Conservation (phyloP, 1,140 invertebrate species). For the Drosophila lini region DNA sequence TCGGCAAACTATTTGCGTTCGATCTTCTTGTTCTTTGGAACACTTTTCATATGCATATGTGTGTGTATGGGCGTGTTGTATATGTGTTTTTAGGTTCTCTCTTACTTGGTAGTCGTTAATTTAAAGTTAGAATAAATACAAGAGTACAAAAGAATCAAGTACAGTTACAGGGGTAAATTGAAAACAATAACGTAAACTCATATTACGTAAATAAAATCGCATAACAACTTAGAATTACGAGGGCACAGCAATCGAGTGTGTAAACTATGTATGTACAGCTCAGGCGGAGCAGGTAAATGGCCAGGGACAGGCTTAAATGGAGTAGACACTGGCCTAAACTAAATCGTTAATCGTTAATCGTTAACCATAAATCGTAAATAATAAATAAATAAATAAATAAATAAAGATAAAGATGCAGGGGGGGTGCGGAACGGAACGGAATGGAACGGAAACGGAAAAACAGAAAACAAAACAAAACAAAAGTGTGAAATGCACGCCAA, state of each 20-base stretch:
- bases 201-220: constrained; percentile 62
- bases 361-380: constrained; percentile 10
- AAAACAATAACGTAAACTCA: constrained; percentile 22
- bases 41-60: constrained; percentile 38
- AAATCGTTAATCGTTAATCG: too few species aligned
- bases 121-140: constrained; percentile 43
- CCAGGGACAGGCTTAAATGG: constrained; percentile 62
- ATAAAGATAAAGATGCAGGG: constrained; percentile 29
- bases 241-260: constrained; percentile 70
- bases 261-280: constrained; percentile 77
- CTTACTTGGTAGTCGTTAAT: constrained; percentile 42
- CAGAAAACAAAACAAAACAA: constrained; percentile 40
- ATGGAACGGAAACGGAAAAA: constrained; percentile 32
- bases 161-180: constrained; percentile 19
- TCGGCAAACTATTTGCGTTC: constrained; percentile 19
- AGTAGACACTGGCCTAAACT: constrained; percentile 57
- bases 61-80: constrained; percentile 35
- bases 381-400: constrained; percentile 25
- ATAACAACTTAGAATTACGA: constrained; percentile 74
- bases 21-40: constrained; percentile 46
- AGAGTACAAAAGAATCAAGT: constrained; percentile 30
- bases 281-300: constrained; percentile 69
- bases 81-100: constrained; percentile 2
- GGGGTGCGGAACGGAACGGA: constrained; percentile 33
- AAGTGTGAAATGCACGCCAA: constrained; percentile 53